Evolutionary conservation across 1,140 invertebrate species (phyloP).

Genomic region (Cydia fagiglandana): DNA sequence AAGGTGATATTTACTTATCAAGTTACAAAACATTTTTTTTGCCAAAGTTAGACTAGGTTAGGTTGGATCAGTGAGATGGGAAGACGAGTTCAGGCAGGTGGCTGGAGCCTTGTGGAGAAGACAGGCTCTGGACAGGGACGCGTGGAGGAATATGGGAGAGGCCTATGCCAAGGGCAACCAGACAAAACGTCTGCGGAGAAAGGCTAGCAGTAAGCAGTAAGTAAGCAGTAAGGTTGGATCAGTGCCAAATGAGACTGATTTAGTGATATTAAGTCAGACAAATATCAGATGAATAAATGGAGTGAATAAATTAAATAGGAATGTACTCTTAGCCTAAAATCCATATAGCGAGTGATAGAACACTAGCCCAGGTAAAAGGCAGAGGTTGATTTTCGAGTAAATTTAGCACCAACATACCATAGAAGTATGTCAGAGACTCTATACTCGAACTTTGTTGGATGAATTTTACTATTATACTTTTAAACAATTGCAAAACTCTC

Average conservation of each 20-base stretch:
- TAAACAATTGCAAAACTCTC: too few relatives aligned
- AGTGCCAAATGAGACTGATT: constrained; percentile 12
- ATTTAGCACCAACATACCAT: constrained; percentile 73
- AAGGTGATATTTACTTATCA: constrained; percentile 26
- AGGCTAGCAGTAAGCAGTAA: too few relatives aligned
- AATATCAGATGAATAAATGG: background rate
- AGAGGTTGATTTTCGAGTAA: constrained; percentile 67
- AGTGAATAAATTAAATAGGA: constrained; percentile 20
- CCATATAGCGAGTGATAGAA: constrained; percentile 60
- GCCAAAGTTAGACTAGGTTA: background rate
- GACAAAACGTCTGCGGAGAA: too few relatives aligned
- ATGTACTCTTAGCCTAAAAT: constrained; percentile 55
- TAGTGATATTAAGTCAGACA: background rate
- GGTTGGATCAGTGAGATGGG: background rate
- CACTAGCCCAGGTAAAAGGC: constrained; percentile 63
- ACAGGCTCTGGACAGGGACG: too few relatives aligned
- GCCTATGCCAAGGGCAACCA: too few relatives aligned
- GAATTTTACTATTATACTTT: too few relatives aligned
- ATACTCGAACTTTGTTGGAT: constrained; percentile 57
- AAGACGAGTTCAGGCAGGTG: too few relatives aligned
- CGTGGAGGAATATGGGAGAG: too few relatives aligned
- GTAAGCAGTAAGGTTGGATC: too few relatives aligned
- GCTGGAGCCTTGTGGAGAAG: too few relatives aligned
- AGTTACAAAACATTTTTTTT: background rate
- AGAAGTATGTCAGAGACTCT: constrained; percentile 68